Base-by-base conservation (phyloP, 2,888 invertebrate genomes). In the Syrphus vitripennis region DNA sequence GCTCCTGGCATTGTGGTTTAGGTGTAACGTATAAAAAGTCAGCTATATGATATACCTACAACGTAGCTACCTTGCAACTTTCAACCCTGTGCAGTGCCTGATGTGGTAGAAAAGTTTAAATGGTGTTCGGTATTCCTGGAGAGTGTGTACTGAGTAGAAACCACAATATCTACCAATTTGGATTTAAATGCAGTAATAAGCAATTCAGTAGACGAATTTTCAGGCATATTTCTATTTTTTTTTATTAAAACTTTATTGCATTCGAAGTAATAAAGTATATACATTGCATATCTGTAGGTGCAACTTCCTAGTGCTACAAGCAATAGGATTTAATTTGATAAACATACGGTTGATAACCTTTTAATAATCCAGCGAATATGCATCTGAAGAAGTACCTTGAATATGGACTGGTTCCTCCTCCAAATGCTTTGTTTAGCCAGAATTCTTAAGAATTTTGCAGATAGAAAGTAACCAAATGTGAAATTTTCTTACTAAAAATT, bases 1-100 rank as follows among this genome's bases (percentile, higher is more conserved):
- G 45, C 69, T 65, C 40, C 40, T 63, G 59, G 50, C 45, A 26
- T 31, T 81, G 81, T 59, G 81, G 71, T 53, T 55, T 9, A 55
- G 26, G 65, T 21, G 71, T 59, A 37, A 59, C 12, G 34, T 55
- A 71, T 31, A 29, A n/a, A 14, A 26, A 42, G 42, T 16, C 21
- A 45, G 26, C 21, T 37, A 57, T 57, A 29, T 31, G 21, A 34
- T 57, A 19, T 53, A 53, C 7, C 7, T 16, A 26, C 7, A n/a
- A n/a, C n/a, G n/a, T n/a, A n/a, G n/a, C 24, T 57, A 34, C 57
- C 57, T 21, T 57, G 5, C 57, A 34, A 34, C 14, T 34, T 57
- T 34, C 57, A 34, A 31, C 55, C 55, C 26, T 2, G 14, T 24
- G 24, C 6, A 19, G 5, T 26, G 14, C 21, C 50, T 26, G 53